phyloP scores from a whole-genome alignment of 2,888 invertebrate species.

The Dilophus febrilis region DNA sequence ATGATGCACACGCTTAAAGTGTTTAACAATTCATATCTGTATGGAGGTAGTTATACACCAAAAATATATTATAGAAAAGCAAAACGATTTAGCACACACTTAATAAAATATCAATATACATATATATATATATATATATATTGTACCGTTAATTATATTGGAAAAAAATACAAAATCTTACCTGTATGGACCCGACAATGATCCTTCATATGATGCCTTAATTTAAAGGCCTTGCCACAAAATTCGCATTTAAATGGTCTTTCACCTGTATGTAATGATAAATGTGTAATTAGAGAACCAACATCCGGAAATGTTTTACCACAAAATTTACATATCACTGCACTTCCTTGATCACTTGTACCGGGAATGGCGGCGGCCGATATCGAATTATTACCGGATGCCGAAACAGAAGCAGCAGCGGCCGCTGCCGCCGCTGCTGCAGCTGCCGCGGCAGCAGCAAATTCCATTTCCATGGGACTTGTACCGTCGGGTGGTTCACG shows the following conservation, averaged over 20 bases:
- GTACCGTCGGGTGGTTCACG: slow-evolving; percentile 26
- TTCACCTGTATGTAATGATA: slow-evolving; percentile 80
- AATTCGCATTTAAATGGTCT: slow-evolving; percentile 86
- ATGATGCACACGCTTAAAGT: no score
- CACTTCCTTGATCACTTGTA: slow-evolving; percentile 45
- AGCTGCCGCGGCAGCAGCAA: slow-evolving; percentile 24
- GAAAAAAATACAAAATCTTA: no score
- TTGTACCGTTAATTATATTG: no score
- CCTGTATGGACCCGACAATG: slow-evolving; percentile 84
- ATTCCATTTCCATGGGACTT: slow-evolving; percentile 13
- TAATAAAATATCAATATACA: no score
- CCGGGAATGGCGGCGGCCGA: slow-evolving; percentile 35
- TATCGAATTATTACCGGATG: slow-evolving; percentile 32
- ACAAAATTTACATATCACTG: slow-evolving; percentile 81
- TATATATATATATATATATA: no score
- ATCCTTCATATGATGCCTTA: slow-evolving; percentile 87
- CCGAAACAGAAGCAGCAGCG: slow-evolving; percentile 26
- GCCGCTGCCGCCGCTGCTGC: slow-evolving; percentile 30
- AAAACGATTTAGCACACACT: no score
- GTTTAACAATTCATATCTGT: no score
- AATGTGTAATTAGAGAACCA: slow-evolving; percentile 68
- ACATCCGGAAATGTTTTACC: slow-evolving; percentile 86
- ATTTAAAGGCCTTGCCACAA: slow-evolving; percentile 84
- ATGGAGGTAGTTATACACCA: no score
- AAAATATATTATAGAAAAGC: no score